Base-by-base conservation (phyloP, 2,888 invertebrate genomes). In the Cremastinae sp. region DNA sequence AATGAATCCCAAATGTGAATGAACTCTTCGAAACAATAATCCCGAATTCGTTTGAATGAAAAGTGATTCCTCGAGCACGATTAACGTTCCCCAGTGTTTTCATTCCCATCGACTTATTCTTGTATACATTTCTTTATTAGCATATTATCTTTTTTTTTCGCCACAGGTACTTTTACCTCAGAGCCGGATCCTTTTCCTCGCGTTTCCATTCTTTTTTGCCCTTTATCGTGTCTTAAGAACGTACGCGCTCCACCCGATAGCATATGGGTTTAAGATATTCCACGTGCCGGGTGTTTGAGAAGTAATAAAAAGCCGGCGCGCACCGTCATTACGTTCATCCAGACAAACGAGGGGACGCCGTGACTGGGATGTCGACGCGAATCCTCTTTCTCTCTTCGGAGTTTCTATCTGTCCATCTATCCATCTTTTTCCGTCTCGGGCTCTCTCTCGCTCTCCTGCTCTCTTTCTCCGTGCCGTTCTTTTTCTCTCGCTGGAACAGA, bases 271-370 rank as follows among this genome's bases (percentile, higher is more conserved):
- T 80, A 80, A 81, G 80, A 80, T 81, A 81, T 80, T 79, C 80
- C 80, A 82, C 78, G 80, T 80, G 80, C 82, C 82, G 82, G 82
- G 81, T 82, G 82, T 81, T 81, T 79, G 79, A 79, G 80, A 82
- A 82, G 82, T 82, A 82, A 82, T 82, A 82, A 82, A 81, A 78
- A 81, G 78, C 79, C 77, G 75, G 78, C 75, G 79, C 78, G 75
- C 78, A 74, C 80, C 79, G 81, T 82, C 81, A 82, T 82, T 82
- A 82, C 81, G 80, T 79, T 75, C 79, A 80, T 82, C 81, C 80
- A 82, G 82, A 82, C 82, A 82, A 82, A 82, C 79, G 82, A 82
- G 82, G 75, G 77, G 77, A 78, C 80, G 80, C 78, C 82, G 82
- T 82, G 82, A 81, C 82, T 81, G 78, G 82, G 81, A 79, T 82